A percentile compares a stretch with the other conserved stretches of the same genome.
Conservation (phyloP, 2,797 vertebrate species). For the Numenius phaeopus region DNA sequence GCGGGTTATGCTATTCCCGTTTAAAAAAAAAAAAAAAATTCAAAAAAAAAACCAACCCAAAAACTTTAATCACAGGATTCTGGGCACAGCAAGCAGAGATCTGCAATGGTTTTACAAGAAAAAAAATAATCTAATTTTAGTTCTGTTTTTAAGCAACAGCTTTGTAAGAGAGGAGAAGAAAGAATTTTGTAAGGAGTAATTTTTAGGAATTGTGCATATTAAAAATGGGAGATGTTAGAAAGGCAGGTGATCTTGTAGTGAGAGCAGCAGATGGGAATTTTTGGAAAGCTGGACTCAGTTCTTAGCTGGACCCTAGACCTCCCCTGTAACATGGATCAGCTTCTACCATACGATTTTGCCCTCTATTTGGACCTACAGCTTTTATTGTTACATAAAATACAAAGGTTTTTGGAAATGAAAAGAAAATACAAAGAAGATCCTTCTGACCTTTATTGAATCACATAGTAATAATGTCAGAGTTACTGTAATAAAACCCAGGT, state of each 20-base stretch:
- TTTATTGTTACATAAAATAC: slow-evolving; percentile 22
- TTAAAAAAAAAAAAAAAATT: background rate
- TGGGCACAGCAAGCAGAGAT: background rate
- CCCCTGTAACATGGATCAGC: background rate
- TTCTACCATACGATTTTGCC: background rate
- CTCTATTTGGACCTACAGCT: background rate
- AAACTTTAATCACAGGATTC: background rate
- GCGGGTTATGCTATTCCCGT: background rate
- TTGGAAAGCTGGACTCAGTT: background rate
- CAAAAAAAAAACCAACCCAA: background rate
- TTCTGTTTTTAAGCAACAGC: background rate
- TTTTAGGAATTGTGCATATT: background rate
- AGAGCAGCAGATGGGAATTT: background rate
- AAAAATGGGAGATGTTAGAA: background rate
- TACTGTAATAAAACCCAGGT: background rate
- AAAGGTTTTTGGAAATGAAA: slow-evolving; percentile 27
- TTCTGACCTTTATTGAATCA: slow-evolving; percentile 9
- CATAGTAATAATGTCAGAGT: background rate
- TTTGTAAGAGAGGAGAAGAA: background rate
- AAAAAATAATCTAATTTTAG: background rate
- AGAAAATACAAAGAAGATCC: slow-evolving; percentile 10
- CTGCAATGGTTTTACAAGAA: background rate
- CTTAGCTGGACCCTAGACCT: background rate
- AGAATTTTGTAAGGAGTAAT: background rate
- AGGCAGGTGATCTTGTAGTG: background rate